Base-by-base conservation (phyloP, 2,888 invertebrate species). In the Muscina levida region DNA sequence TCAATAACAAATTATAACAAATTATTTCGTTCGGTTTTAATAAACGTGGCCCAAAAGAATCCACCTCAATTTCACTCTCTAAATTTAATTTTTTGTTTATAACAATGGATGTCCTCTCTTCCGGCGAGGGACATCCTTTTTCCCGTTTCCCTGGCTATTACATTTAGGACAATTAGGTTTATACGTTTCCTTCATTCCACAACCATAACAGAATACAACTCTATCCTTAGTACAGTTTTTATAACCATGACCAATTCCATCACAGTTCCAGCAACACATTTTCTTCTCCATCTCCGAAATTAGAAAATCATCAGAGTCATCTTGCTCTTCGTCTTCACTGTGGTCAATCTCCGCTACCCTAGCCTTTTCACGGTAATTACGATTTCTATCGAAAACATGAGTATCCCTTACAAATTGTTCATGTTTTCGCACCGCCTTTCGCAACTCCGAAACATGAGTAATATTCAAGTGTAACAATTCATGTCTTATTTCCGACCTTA, bases 401-500 rank as follows among this genome's bases (percentile, higher is more conserved):
- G 22, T 3, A n/a, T 72, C 59, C n/a, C 26, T 56, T 8, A 68
- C 4, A 5, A 68, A 53, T 4, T 53, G 51, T 68, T 68, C 68
- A 11, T 68, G 68, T 56, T 24, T 72, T 5, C 59, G 24, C 1
- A 59, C 72, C 11, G 19, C 31, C n/a, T 42, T 48, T 13, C 59
- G 6, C 6, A 72, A 31, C 0, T 31, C 31, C 0, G 59, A 8
- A 6, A 72, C 13, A 22, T 48, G 44, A 0, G 48, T 22, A n/a
- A 62, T 42, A n/a, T 51, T 19, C 4, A 72, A 8, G 51, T 72
- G 62, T 0, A 72, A 6, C 13, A 72, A 11, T 11, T 72, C 72
- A 39, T 65, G 71, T 10, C 65, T 22, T 22, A 77, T 11, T 11
- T 71, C 76, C 2, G 76, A 19, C 70, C 24, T 77, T 19, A 77